Percentiles rank a stretch among this genome's conserved stretches.
phyloP scores from a whole-genome alignment of 2,888 invertebrate species.

The Cosmopolites sordidus region DNA sequence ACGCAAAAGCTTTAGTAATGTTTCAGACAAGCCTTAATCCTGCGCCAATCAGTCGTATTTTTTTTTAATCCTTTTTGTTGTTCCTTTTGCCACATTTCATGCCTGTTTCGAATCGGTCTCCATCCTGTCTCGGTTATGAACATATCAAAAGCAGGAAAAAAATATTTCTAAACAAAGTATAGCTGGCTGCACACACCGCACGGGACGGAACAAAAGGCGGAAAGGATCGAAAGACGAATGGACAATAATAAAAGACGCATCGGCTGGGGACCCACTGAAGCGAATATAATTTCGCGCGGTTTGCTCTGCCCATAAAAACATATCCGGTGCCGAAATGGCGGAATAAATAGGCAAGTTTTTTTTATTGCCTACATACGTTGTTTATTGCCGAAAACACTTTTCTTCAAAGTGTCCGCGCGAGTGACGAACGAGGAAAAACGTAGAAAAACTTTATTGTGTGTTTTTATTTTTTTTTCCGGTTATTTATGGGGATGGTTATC shows the following conservation, averaged over 20 bases:
- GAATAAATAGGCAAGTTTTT: constrained; percentile 34
- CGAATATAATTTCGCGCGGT: constrained; percentile 37
- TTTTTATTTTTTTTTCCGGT: constrained; percentile 16
- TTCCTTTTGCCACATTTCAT: too few relatives aligned
- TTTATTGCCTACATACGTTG: constrained; percentile 22
- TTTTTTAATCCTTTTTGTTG: too few relatives aligned
- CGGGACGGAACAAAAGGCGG: constrained; percentile 22
- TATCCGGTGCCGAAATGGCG: constrained; percentile 36
- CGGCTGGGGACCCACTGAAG: constrained; percentile 26
- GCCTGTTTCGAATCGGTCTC: too few relatives aligned
- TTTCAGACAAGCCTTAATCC: too few relatives aligned
- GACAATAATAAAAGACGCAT: constrained; percentile 27
- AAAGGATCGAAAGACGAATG: constrained; percentile 27
- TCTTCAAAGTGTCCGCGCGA: constrained; percentile 9
- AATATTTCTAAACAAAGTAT: too few relatives aligned
- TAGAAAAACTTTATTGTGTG: constrained; percentile 18
- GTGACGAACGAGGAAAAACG: constrained; percentile 12
- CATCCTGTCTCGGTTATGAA: too few relatives aligned
- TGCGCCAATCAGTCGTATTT: too few relatives aligned
- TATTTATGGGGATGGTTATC: constrained; percentile 15
- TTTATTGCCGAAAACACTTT: constrained; percentile 25
- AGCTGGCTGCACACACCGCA: constrained; percentile 3
- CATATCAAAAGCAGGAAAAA: too few relatives aligned
- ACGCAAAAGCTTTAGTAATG: too few relatives aligned
- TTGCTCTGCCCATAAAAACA: constrained; percentile 36